Conservation (phyloP, 1,140 invertebrate genomes). For the Zaprionus taronus region DNA sequence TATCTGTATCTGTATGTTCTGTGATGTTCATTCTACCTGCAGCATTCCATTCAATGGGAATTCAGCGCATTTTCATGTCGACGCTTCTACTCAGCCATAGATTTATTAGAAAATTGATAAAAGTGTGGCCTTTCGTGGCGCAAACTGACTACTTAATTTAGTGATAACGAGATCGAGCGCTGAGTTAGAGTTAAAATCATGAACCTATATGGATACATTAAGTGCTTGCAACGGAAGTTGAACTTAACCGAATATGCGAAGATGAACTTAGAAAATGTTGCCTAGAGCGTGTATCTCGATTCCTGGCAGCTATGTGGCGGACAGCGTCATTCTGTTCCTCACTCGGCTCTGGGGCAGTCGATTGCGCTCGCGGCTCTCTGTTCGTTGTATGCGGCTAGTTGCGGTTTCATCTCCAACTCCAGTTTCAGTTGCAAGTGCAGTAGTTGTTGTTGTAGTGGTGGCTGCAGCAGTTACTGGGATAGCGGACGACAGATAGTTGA, state of each 20-base stretch:
- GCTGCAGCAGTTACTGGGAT: slow-evolving; percentile 1
- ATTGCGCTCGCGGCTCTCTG: slow-evolving; percentile 9
- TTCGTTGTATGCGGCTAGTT: slow-evolving; percentile 13
- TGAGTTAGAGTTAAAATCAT: slow-evolving; percentile 11
- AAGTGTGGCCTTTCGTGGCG: background rate
- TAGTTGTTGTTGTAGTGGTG: slow-evolving; percentile 15
- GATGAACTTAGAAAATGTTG: slow-evolving; percentile 9
- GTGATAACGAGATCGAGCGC: slow-evolving; percentile 58
- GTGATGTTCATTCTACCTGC: too few species aligned
- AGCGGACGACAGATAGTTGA: slow-evolving; percentile 9
- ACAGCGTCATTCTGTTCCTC: slow-evolving; percentile 15
- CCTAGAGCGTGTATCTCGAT: background rate
- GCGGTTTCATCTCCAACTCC: background rate
- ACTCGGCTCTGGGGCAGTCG: background rate
- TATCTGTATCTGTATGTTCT: slow-evolving; percentile 7
- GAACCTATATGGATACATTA: slow-evolving; percentile 15
- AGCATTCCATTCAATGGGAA: too few species aligned
- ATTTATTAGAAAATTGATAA: slow-evolving; percentile 44
- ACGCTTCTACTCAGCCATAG: background rate
- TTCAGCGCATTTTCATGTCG: background rate
- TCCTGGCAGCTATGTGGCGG: slow-evolving; percentile 54
- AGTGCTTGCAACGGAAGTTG: slow-evolving; percentile 4
- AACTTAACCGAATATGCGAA: slow-evolving; percentile 1
- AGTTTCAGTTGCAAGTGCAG: slow-evolving; percentile 15
- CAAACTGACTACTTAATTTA: slow-evolving; percentile 59